Conservation (phyloP, 1,140 invertebrate genomes). For the Amphibalanus amphitrite region DNA sequence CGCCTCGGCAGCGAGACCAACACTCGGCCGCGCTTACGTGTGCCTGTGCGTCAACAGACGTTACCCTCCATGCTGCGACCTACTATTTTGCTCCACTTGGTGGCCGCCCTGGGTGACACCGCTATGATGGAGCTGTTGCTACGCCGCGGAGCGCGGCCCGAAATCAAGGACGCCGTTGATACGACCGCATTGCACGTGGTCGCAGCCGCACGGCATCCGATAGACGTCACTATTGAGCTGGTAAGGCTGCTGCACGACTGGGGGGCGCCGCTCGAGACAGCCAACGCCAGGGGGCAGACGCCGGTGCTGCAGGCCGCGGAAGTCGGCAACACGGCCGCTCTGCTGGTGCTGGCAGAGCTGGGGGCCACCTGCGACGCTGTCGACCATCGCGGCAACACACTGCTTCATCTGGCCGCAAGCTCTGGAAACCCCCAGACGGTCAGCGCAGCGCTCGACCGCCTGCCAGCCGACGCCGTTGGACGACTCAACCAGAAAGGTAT, state of each 20-base stretch:
- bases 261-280: neutral
- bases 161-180: neutral
- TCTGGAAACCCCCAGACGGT: neutral
- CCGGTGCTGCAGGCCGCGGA: neutral
- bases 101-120: neutral
- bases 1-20: neutral
- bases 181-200: neutral
- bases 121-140: neutral
- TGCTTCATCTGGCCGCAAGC: neutral
- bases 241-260: neutral
- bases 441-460: neutral
- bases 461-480: neutral
- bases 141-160: too few relatives aligned
- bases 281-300: neutral
- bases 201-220: neutral
- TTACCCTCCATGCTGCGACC: neutral
- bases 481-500: neutral
- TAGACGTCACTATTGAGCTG: neutral
- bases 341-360: neutral
- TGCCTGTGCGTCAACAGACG: neutral
- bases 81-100: neutral
- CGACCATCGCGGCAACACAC: neutral
- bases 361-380: neutral
- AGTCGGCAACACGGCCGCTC: neutral
- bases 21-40: neutral